These are phyloP conservation scores for Onychostruthus taczanowskii DNA, from an alignment of 2,113 vertebrate genomes.

Conservation along the genomic window DNA sequence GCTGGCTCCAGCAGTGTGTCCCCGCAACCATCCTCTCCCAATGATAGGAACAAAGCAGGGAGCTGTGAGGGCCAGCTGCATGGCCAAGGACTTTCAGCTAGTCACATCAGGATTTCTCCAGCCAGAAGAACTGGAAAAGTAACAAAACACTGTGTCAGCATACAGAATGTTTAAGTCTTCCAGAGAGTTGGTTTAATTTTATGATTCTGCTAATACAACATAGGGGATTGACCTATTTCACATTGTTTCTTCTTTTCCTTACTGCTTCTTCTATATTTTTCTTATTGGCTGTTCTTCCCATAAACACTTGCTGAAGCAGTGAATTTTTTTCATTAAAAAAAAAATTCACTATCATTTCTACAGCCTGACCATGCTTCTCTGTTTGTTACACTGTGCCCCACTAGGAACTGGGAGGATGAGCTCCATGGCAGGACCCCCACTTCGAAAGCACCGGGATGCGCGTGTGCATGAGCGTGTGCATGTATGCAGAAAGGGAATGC, in stretches of 20 bases:
- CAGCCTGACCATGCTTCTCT: not conserved
- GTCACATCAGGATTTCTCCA: not conserved
- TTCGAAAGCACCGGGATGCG: rapidly evolving
- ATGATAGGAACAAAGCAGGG: not conserved
- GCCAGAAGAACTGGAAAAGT: not conserved
- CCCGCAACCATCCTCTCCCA: not conserved
- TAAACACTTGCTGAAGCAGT: not conserved
- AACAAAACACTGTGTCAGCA: not conserved
- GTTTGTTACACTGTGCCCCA: not conserved
- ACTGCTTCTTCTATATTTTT: not conserved
- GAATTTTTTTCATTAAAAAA: not conserved
- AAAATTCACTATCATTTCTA: not conserved
- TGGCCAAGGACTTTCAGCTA: not conserved
- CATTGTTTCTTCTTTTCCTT: not conserved
- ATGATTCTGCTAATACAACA: not conserved
- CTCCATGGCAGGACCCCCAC: not conserved
- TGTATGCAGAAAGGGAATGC: not conserved
- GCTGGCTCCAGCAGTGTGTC: not conserved
- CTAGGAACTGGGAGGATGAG: not conserved
- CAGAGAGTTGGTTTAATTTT: not conserved
- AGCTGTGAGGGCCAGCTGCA: not conserved
- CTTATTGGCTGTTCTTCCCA: not conserved
- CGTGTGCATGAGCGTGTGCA: not conserved
- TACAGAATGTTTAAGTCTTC: not conserved
- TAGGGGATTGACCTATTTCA: not conserved